Base-by-base conservation (phyloP, 2,797 vertebrate genomes). In the Delichon dasypus region DNA sequence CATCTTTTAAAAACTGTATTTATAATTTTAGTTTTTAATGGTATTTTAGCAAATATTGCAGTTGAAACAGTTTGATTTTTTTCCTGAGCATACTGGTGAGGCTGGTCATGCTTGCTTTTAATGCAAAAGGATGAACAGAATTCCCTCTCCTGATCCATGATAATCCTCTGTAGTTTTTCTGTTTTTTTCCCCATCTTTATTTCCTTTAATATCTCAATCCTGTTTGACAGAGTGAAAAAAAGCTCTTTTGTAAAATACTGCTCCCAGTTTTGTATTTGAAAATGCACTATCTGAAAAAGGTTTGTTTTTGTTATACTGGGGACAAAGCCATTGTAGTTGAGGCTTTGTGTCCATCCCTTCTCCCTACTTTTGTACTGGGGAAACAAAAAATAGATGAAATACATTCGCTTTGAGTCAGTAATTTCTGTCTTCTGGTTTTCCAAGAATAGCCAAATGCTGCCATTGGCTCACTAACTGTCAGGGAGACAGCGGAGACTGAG, bases 391-490 rank as follows among this genome's bases (percentile, higher is more conserved):
- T 58, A 92, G 75, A 94, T 67, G 25, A 64, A 71, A 75, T 88
- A 54, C 61, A 95, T 94, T 84, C 91, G 91, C 85, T 92, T 92
- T 92, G 87, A 96, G 68, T 93, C 93, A 95, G 89, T 80, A 72
- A 54, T 65, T 94, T 95, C 80, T 92, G 67, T 78, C 90, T 93
- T 92, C 61, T 93, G 87, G 34, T 93, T 93, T 96, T 96, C 95
- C 87, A 93, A 95, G 88, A 96, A 95, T 92, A 95, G 93, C 78
- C 87, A 83, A 74, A 91, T 74, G 68, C 75, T 94, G 87, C 91
- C 73, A 93, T 92, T 96, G 95, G 93, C 76, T 95, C 15, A 5
- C 64, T 73, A 61, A 77, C 94, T 90, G 77, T 76, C 55, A 72
- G 90, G 87, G 85, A 95, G 85, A 85, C 71, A 11, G 78, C 44